Conservation (phyloP, 2,113 vertebrate genomes). For the Tamias sibiricus region DNA sequence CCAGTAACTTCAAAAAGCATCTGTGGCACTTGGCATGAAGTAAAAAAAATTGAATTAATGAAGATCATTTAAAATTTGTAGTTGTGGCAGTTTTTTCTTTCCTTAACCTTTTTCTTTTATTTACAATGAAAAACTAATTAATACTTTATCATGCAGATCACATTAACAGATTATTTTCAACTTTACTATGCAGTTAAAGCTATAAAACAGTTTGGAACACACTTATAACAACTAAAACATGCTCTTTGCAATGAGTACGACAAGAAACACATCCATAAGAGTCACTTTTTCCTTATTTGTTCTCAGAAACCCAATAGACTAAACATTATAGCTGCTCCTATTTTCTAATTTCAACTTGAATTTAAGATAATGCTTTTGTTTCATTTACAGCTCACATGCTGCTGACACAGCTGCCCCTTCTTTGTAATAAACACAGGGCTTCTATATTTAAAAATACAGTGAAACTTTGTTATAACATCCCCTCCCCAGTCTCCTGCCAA, state of each 20-base stretch:
- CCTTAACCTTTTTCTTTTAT: neutral
- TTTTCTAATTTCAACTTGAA: neutral
- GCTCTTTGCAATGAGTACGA: slow-evolving; percentile 43
- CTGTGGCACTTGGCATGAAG: neutral
- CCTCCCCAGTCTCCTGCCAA: slow-evolving; percentile 65
- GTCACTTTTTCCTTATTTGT: neutral
- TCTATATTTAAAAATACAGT: slow-evolving; percentile 83
- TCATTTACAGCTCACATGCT: slow-evolving; percentile 67
- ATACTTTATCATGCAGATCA: neutral
- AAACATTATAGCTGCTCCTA: neutral
- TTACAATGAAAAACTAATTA: neutral
- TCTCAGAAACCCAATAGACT: neutral
- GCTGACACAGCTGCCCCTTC: slow-evolving; percentile 73
- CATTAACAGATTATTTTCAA: slow-evolving; percentile 52
- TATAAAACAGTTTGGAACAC: neutral
- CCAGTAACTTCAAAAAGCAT: slow-evolving; percentile 11
- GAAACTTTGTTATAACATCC: slow-evolving; percentile 81
- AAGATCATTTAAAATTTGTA: neutral
- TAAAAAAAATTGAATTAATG: neutral
- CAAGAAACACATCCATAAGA: slow-evolving; percentile 5
- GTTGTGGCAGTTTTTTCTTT: neutral
- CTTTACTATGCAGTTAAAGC: slow-evolving; percentile 1
- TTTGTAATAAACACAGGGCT: slow-evolving; percentile 83
- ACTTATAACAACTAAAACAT: neutral
- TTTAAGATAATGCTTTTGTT: slow-evolving; percentile 67